Conservation (phyloP, 53 echinoderm and acorn worm genomes). For the Stichopus horrens region DNA sequence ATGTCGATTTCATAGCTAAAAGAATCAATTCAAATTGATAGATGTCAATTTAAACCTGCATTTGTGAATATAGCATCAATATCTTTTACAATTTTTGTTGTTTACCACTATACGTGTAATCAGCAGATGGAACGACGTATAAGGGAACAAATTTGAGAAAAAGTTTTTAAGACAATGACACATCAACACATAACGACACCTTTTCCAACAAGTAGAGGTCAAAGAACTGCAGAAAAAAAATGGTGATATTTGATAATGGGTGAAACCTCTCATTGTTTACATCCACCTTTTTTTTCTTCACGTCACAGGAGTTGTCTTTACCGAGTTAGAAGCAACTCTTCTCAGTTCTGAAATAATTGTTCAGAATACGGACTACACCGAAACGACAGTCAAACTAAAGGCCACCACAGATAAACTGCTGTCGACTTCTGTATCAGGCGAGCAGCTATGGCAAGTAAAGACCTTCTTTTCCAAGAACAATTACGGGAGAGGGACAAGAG, state of each 20-base stretch:
- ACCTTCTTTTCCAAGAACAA: constrained; percentile 36
- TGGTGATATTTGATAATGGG: background rate
- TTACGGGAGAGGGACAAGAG: constrained; percentile 15
- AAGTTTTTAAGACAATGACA: too few relatives aligned
- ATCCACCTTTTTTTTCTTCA: background rate
- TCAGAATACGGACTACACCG: background rate
- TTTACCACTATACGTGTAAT: too few relatives aligned
- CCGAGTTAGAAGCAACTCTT: constrained; percentile 1
- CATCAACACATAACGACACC: too few relatives aligned
- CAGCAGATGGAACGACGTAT: too few relatives aligned
- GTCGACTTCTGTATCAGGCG: constrained; percentile 11
- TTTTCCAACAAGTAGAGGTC: too few relatives aligned
- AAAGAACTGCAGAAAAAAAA: too few relatives aligned
- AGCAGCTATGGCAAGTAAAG: constrained; percentile 27
- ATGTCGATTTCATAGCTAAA: too few relatives aligned
- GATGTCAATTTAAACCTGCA: too few relatives aligned
- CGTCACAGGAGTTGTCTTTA: background rate
- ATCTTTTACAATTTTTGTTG: too few relatives aligned
- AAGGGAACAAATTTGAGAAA: too few relatives aligned
- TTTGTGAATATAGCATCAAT: too few relatives aligned
- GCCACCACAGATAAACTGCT: constrained; percentile 10
- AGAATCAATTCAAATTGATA: too few relatives aligned
- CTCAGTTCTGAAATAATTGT: constrained; percentile 15
- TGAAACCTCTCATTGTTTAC: background rate
- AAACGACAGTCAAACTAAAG: background rate